A percentile compares a stretch with the other conserved stretches of the same genome.
Evolutionary conservation across 2,888 invertebrate species (phyloP).

Genomic region (Hypolimnas misippus): DNA sequence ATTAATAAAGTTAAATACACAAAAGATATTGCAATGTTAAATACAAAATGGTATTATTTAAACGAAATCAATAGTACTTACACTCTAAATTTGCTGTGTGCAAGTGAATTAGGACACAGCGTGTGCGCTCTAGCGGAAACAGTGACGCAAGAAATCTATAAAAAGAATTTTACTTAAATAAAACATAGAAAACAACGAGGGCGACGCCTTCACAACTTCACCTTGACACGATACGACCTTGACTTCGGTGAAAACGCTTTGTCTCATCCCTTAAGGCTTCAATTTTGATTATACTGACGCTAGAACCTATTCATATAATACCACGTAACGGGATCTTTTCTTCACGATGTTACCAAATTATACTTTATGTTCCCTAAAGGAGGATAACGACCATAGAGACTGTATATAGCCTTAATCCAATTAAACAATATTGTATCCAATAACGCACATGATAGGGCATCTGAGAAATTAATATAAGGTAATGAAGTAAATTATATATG

Average conservation of each 20-base stretch:
- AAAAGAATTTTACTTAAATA: slow-evolving; percentile 70
- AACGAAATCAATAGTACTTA: slow-evolving; percentile 19
- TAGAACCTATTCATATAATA: slow-evolving; percentile 3
- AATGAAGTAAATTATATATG: no score
- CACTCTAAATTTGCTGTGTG: slow-evolving; percentile 14
- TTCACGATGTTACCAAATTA: background rate
- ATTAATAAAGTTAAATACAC: no score
- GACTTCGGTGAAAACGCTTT: slow-evolving; percentile 73
- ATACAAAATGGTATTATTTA: background rate
- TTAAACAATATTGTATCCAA: background rate
- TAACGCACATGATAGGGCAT: background rate
- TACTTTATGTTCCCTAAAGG: slow-evolving; percentile 15
- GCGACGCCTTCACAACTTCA: slow-evolving; percentile 71
- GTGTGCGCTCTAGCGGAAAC: slow-evolving; percentile 69
- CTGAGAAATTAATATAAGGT: no score
- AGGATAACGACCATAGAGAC: background rate
- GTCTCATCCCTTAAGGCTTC: slow-evolving; percentile 30
- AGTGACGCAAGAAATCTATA: slow-evolving; percentile 72
- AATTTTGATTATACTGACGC: background rate
- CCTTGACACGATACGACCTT: slow-evolving; percentile 78
- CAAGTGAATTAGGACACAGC: slow-evolving; percentile 43
- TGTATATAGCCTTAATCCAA: background rate
- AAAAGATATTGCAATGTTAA: background rate
- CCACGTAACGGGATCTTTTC: background rate
- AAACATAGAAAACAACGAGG: slow-evolving; percentile 69